Base-by-base conservation (phyloP, 1,140 invertebrate genomes). In the Orussus abietinus region DNA sequence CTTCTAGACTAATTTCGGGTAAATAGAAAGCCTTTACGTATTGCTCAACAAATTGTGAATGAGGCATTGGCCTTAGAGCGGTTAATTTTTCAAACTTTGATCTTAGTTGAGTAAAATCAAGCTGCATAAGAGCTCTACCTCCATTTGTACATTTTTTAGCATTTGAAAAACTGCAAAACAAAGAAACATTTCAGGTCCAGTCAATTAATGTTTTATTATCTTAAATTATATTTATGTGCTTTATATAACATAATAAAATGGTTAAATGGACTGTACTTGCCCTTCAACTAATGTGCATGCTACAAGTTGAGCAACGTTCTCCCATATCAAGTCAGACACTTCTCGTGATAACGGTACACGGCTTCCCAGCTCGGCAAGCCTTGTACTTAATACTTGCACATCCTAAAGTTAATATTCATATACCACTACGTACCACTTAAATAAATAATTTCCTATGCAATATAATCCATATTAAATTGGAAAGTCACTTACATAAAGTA, bases 21-120 rank as follows among this genome's bases (percentile, higher is more conserved):
- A 96, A 77, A 74, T 98, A 99, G 65, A 90, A 98, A 0, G 94
- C 93, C 67, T 98, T 98, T 1, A 99, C 88, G 61, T 96, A 98
- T 15, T 80, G 79, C 70, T 98, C 94, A 0, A 98, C 94, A 57
- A 90, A 92, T 33, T 92, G 85, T 54, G 84, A 82, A 60, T 92
- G 86, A 6, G 94, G 92, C 22, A 96, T 79, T 10, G 92, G 92
- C 64, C 85, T 82, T 9, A 90, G 55, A 6, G 78, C 79, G 1
- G 90, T 88, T 11, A 96, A 81, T 56, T 85, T 84, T 65, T 96
- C 92, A 21, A 97, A 77, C 59, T 96, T 95, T 6, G 87, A 85
- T 36, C 94, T 79, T 42, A 98, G 84, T 64, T 98, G 95, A 14
- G 93, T 91, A 67, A 94, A 98, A 77, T 99, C 96, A 3, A 99